Conservation (phyloP, 2,797 vertebrate species). For the Molossus molossus region DNA sequence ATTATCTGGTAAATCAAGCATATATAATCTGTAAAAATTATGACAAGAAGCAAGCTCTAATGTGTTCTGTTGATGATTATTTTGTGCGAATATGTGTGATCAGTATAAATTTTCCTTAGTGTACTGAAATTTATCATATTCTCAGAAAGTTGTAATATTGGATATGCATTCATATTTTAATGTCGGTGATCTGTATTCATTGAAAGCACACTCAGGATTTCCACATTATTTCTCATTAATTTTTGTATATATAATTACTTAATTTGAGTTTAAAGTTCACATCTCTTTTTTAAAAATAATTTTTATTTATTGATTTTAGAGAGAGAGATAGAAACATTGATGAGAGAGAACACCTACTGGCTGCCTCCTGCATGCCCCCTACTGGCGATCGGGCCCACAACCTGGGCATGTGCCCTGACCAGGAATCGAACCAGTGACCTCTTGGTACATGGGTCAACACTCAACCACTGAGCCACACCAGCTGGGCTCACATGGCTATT, state of each 20-base stretch:
- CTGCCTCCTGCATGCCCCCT: too few species aligned
- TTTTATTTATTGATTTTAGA: too few species aligned
- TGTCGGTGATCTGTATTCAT: neutral
- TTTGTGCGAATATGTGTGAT: slow-evolving; percentile 2
- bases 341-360: too few species aligned
- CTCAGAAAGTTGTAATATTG: neutral
- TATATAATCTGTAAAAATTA: slow-evolving; percentile 27
- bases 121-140: slow-evolving; percentile 28
- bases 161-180: neutral
- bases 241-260: slow-evolving; percentile 4
- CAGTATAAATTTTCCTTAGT: neutral
- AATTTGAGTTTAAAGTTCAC: slow-evolving; percentile 37
- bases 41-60: neutral
- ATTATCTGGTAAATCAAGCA: neutral
- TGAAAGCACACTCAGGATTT: slow-evolving; percentile 1
- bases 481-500: neutral
- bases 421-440: too few species aligned
- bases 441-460: too few species aligned
- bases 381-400: too few species aligned
- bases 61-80: neutral
- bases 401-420: too few species aligned
- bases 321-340: too few species aligned
- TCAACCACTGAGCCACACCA: too few species aligned
- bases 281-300: neutral
- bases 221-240: neutral